These are phyloP conservation scores for Apis dorsata DNA, from an alignment of 1,140 invertebrate genomes.

Conservation along the genomic window DNA sequence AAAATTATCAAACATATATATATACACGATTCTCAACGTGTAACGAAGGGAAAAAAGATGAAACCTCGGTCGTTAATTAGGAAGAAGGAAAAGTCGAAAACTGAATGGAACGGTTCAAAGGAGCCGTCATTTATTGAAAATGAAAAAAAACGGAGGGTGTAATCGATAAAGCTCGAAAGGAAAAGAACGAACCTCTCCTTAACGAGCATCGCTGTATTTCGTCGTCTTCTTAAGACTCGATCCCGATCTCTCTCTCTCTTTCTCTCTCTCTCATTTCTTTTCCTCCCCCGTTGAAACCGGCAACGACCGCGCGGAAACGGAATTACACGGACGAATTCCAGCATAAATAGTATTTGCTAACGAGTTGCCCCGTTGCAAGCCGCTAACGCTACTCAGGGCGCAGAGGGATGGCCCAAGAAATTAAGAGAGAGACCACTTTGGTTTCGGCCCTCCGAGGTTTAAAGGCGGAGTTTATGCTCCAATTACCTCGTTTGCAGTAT, in stretches of 20 bases:
- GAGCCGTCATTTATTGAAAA: background rate
- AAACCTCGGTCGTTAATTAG: slow-evolving; percentile 11
- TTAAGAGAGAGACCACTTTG: slow-evolving; percentile 59
- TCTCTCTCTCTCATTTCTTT: background rate
- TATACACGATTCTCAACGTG: background rate
- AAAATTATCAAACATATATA: background rate
- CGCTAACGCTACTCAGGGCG: slow-evolving; percentile 25
- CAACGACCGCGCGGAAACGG: slow-evolving; percentile 16
- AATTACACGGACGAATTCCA: slow-evolving; percentile 59
- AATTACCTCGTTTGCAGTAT: slow-evolving; percentile 71
- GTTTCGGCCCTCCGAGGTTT: slow-evolving; percentile 54
- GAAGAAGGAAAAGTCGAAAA: background rate
- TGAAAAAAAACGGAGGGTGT: background rate
- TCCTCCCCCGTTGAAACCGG: no score
- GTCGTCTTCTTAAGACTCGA: background rate
- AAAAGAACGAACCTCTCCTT: background rate
- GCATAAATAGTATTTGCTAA: slow-evolving; percentile 68
- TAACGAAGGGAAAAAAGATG: background rate
- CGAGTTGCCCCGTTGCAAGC: slow-evolving; percentile 57
- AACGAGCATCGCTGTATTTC: slow-evolving; percentile 22
- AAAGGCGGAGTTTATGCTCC: slow-evolving; percentile 67
- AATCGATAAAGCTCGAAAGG: slow-evolving; percentile 6
- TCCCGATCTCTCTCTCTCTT: no score
- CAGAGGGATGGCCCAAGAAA: slow-evolving; percentile 56
- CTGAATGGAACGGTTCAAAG: background rate